These are phyloP conservation scores for Pteronura brasiliensis DNA, from an alignment of 2,113 vertebrate genomes.

Conservation along the genomic window DNA sequence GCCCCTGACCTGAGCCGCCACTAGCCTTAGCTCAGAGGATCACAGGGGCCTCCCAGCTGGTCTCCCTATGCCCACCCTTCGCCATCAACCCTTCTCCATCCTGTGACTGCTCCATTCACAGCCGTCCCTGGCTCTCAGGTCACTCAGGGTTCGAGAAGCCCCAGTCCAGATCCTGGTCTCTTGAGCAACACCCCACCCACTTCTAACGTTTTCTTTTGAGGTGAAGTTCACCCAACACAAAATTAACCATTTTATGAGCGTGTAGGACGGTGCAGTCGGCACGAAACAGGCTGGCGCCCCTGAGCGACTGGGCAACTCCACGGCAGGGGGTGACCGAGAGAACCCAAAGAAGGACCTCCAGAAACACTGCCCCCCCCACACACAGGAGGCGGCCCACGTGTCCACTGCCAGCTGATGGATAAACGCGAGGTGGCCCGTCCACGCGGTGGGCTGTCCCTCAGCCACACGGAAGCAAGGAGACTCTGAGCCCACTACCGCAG, in stretches of 20 bases:
- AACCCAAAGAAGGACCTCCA: neutral
- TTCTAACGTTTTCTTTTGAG: neutral
- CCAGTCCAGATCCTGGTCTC: no score
- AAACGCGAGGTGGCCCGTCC: neutral
- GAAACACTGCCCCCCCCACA: neutral
- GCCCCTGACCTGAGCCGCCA: neutral
- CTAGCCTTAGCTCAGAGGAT: neutral
- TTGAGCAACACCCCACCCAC: neutral
- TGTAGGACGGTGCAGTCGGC: neutral
- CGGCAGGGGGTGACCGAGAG: neutral
- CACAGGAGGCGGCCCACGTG: neutral
- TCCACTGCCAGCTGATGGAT: neutral
- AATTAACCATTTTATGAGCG: neutral
- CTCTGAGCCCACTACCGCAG: neutral
- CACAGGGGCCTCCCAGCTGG: no score
- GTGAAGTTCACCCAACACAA: neutral
- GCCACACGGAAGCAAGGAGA: neutral
- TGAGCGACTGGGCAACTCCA: neutral
- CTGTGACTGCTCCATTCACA: neutral
- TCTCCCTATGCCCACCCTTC: neutral
- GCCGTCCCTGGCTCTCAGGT: neutral
- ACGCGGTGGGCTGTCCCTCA: neutral
- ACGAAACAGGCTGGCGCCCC: neutral
- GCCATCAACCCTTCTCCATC: neutral
- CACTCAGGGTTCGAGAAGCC: neutral